phyloP scores from a whole-genome alignment of 2,888 invertebrate genomes.

The Nysson spinosus region DNA sequence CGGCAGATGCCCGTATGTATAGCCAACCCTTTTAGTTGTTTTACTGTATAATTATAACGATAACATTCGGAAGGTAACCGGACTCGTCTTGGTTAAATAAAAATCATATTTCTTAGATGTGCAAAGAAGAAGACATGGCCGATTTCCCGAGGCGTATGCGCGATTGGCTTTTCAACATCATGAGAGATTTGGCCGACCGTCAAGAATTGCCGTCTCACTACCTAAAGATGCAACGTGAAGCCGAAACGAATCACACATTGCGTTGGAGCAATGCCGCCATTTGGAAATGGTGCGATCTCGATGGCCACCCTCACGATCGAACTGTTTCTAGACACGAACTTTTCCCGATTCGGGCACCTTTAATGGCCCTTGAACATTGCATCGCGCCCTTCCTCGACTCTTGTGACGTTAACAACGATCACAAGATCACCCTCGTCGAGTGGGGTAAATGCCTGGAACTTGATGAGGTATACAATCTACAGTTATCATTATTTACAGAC shows the following conservation, averaged over 20 bases:
- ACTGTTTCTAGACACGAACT: conserved; percentile 95
- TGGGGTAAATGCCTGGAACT: conserved; percentile 94
- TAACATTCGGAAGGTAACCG: no score
- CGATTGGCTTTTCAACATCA: conserved; percentile 98
- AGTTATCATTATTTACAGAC: neutral
- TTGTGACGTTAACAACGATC: conserved; percentile 93
- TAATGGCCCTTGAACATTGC: conserved; percentile 98
- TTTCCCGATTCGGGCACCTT: conserved; percentile 95
- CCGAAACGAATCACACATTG: conserved; percentile 89
- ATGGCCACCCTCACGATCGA: conserved; percentile 93
- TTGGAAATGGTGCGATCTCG: conserved; percentile 99
- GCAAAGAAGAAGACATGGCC: conserved; percentile 90
- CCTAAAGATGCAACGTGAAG: conserved; percentile 91
- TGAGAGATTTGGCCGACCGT: conserved; percentile 95
- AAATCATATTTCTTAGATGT: conserved; percentile 79
- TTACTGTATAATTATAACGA: no score
- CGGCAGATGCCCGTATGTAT: conserved; percentile 84
- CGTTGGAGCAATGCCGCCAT: conserved; percentile 95
- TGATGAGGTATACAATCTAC: conserved; percentile 82
- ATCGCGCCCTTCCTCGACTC: conserved; percentile 96
- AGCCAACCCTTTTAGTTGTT: neutral
- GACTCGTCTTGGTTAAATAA: no score
- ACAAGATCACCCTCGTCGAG: conserved; percentile 93
- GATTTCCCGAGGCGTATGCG: conserved; percentile 98
- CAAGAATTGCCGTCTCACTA: conserved; percentile 90